Conservation (phyloP, 2,113 vertebrate species). For the Zosterops pallidus region DNA sequence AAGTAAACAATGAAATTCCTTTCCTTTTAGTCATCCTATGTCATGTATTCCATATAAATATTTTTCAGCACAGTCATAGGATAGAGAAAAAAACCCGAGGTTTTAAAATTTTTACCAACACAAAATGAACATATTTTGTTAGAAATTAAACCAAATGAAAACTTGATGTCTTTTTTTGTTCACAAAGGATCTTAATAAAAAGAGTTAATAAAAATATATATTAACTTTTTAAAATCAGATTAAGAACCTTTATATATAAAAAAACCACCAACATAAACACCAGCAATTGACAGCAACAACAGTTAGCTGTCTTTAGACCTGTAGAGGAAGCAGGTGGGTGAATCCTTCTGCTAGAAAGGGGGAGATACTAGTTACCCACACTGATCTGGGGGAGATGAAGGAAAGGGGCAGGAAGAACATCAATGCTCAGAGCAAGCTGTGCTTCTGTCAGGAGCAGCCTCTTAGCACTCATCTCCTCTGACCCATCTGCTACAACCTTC, state of each 20-base stretch:
- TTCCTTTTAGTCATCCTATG: background rate
- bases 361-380: background rate
- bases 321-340: background rate
- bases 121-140: background rate
- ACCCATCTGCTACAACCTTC: background rate
- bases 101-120: background rate
- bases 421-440: background rate
- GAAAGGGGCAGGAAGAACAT: background rate
- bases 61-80: background rate
- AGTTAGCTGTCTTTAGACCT: background rate
- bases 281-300: background rate
- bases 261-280: no score
- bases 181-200: background rate
- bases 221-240: background rate
- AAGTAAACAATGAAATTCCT: background rate
- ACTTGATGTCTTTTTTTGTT: background rate
- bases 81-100: fast-evolving
- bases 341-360: background rate
- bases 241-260: background rate
- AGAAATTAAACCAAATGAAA: background rate
- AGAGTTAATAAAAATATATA: background rate
- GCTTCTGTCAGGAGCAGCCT: constrained; percentile 10
- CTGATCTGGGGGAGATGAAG: background rate
- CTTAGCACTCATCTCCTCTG: background rate
- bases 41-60: background rate